Evolutionary conservation across 2,797 vertebrate species (phyloP), one percentile per base, ranked within the genome.

Genomic region (Pseudomugil gertrudae): DNA sequence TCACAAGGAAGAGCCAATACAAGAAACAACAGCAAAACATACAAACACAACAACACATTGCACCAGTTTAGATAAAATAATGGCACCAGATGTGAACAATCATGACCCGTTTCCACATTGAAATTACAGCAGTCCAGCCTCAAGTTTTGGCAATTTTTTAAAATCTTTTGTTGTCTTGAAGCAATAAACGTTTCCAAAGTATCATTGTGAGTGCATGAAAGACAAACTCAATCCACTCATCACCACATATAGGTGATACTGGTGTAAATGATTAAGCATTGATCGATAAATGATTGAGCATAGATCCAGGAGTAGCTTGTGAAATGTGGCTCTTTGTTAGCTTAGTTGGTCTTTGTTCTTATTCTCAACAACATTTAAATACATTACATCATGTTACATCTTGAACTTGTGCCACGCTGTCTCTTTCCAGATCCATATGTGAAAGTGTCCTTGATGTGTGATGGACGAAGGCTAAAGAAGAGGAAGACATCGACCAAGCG

Each of bases 401-500:
- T 4, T 43, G 17, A 14, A 35, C 11, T 1, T 7, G 3, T 14
- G 6, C n/a, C 40, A 8, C 6, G 2, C 40, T 43, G 40, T 43
- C 2, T 60, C n/a, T 66, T 59, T 58, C 3, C 63, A 90, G 88
- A 92, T 81, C 90, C 88, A 5, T 93, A 98, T 1, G 96, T 98
- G 83, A 98, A 98, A 84, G 96, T 98, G 79, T 98, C 96, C 5
- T 86, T 98, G 79, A 98, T 99, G 95, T 99, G 97, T 69, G 96
- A 99, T 2, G 97, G 97, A 76, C 95, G 97, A 64, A 91, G 97
- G 63, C 91, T 99, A 60, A 99, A 99, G 91, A 99, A 99, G 87
- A 95, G 97, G 77, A 99, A 99, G 95, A 98, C 97, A 0, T 99
- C 98, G 54, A 99, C 97, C 58, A 99, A 99, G 90, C 94, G 96